A percentile compares a stretch with the other conserved stretches of the same genome.
Evolutionary conservation across 2,888 invertebrate genomes (phyloP).

Genomic region (Drosophila mulleri): DNA sequence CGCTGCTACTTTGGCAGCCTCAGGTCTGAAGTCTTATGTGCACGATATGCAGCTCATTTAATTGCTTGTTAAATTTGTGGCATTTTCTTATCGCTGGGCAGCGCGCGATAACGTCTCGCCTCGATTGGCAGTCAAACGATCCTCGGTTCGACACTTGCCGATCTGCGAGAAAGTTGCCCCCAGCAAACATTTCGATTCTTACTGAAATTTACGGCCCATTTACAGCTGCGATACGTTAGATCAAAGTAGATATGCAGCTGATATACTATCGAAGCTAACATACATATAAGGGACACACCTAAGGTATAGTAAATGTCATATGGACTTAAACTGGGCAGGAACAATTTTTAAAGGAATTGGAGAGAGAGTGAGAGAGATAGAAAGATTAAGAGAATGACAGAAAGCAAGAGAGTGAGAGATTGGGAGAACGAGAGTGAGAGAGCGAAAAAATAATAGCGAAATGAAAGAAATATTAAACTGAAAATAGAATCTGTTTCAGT

Average conservation of each 20-base stretch:
- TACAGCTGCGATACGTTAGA: constrained; percentile 27
- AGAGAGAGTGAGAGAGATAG: background rate
- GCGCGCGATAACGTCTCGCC: constrained; percentile 29
- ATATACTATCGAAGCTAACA: constrained; percentile 2
- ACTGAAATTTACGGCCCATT: constrained; percentile 21
- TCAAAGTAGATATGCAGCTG: constrained; percentile 10
- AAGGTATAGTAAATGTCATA: too few relatives aligned
- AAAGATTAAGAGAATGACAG: background rate
- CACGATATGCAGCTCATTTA: constrained; percentile 40
- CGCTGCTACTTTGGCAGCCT: constrained; percentile 63
- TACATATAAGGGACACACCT: background rate
- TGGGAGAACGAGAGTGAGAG: too few relatives aligned
- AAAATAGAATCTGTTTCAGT: too few relatives aligned
- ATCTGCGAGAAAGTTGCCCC: constrained; percentile 38
- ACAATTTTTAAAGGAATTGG: background rate
- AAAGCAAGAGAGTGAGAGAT: too few relatives aligned
- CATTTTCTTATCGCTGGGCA: constrained; percentile 49
- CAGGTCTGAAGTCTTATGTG: constrained; percentile 22
- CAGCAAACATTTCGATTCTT: constrained; percentile 22
- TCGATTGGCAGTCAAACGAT: constrained; percentile 34
- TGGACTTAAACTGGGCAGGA: background rate
- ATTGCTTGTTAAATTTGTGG: constrained; percentile 58
- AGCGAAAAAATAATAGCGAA: too few relatives aligned
- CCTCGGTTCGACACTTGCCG: constrained; percentile 9
- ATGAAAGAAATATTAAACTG: too few relatives aligned